Conservation (phyloP, 2,113 vertebrate genomes). For the Marcusenius ussheri region DNA sequence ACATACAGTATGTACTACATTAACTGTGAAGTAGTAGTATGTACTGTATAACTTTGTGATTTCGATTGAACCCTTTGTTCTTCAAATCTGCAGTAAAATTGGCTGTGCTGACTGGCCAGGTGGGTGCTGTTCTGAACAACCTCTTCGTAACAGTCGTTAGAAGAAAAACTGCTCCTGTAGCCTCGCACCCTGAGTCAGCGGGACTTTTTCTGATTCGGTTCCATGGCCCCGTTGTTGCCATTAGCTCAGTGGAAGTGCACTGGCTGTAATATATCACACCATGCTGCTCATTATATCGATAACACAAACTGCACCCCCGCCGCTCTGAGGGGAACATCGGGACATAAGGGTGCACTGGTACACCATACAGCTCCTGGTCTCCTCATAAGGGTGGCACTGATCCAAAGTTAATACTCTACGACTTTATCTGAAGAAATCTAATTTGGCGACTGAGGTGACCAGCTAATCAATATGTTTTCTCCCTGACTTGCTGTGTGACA, state of each 20-base stretch:
- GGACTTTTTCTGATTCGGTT: conserved; percentile 1
- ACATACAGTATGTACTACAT: neutral
- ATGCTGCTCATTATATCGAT: conserved; percentile 43
- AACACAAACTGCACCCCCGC: conserved; percentile 45
- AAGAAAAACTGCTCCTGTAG: neutral
- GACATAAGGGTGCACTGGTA: conserved; percentile 9
- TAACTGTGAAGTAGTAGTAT: neutral
- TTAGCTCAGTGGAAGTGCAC: conserved; percentile 30
- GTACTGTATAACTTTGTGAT: neutral
- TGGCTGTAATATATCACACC: conserved; percentile 47
- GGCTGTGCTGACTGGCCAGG: neutral
- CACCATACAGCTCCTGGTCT: neutral
- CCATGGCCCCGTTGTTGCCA: neutral
- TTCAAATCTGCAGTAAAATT: neutral
- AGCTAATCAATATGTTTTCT: conserved; percentile 45
- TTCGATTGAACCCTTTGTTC: neutral
- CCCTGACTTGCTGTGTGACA: conserved; percentile 35
- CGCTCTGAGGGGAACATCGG: conserved; percentile 31
- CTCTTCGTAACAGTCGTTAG: neutral
- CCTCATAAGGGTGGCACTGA: conserved; percentile 24
- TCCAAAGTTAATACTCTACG: conserved; percentile 31
- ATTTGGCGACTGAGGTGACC: conserved; percentile 36
- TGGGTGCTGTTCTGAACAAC: neutral
- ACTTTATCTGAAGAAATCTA: conserved; percentile 40
- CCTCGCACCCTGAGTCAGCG: neutral